These are phyloP conservation scores for Drosophila gunungcola DNA, from an alignment of 1,140 invertebrate species.

Conservation along the genomic window DNA sequence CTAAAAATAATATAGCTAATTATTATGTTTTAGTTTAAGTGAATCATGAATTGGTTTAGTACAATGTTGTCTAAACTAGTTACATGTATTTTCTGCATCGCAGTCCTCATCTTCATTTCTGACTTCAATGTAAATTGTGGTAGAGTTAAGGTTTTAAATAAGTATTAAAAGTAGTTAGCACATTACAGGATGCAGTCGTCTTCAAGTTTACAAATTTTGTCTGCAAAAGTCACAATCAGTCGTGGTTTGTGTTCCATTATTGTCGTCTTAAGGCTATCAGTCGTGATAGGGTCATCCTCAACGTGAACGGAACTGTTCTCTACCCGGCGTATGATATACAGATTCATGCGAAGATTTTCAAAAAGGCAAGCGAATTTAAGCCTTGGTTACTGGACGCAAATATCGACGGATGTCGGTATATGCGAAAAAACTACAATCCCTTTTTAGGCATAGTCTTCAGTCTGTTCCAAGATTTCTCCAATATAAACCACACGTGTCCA, in stretches of 20 bases:
- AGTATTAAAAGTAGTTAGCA: no score
- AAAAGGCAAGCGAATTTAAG: slow-evolving; percentile 26
- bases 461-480: slow-evolving; percentile 13
- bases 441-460: neutral
- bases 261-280: slow-evolving; percentile 27
- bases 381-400: slow-evolving; percentile 18
- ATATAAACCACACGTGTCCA: slow-evolving; percentile 35
- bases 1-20: no score
- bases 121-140: no score
- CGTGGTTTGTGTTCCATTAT: slow-evolving; percentile 19
- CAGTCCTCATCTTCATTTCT: no score
- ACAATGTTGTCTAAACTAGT: no score
- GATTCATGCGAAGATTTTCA: slow-evolving; percentile 10
- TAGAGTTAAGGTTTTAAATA: no score
- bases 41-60: no score
- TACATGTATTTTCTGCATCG: no score
- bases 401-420: slow-evolving; percentile 9
- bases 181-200: slow-evolving; percentile 12
- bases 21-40: no score
- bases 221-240: slow-evolving; percentile 15
- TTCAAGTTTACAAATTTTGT: slow-evolving; percentile 23
- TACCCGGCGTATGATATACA: neutral
- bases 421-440: neutral
- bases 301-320: slow-evolving; percentile 17
- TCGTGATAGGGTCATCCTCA: neutral